These are phyloP conservation scores for Myiozetetes cayanensis DNA, from an alignment of 2,113 vertebrate species.

Conservation along the genomic window DNA sequence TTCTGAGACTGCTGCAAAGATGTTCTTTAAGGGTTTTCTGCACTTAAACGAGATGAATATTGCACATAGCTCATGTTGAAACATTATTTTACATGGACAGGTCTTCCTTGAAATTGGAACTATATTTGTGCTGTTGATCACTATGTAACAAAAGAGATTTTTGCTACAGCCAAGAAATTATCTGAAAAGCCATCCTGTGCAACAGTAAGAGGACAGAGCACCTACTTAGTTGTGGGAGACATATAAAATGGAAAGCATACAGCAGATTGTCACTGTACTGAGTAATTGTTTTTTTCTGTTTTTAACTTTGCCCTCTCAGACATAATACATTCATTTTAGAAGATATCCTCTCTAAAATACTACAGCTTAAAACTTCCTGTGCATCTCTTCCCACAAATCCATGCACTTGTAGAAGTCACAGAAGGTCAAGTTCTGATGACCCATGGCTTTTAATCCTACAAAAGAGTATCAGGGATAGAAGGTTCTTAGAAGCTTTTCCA, in stretches of 20 bases:
- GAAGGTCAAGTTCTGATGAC: not conserved
- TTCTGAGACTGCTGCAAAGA: not conserved
- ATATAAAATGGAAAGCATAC: not conserved
- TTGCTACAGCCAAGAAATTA: not conserved
- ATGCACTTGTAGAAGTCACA: not conserved
- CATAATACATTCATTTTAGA: not conserved
- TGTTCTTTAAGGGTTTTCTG: not conserved
- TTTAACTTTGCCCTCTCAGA: not conserved
- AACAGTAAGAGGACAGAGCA: not conserved
- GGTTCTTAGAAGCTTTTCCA: not conserved
- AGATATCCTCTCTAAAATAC: not conserved
- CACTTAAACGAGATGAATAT: not conserved
- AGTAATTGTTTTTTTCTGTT: not conserved
- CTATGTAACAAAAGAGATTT: not conserved
- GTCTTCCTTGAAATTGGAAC: not conserved
- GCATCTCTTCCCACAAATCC: not conserved
- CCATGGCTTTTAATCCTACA: not conserved
- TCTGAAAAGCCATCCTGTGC: not conserved
- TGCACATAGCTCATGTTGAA: not conserved
- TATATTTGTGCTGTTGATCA: not conserved
- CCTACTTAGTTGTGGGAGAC: not conserved
- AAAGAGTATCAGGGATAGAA: not conserved
- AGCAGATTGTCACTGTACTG: not conserved
- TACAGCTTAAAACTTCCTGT: not conserved
- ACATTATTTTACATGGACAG: not conserved